phyloP scores from a whole-genome alignment of 2,113 vertebrate genomes.

The Pseudonaja textilis region DNA sequence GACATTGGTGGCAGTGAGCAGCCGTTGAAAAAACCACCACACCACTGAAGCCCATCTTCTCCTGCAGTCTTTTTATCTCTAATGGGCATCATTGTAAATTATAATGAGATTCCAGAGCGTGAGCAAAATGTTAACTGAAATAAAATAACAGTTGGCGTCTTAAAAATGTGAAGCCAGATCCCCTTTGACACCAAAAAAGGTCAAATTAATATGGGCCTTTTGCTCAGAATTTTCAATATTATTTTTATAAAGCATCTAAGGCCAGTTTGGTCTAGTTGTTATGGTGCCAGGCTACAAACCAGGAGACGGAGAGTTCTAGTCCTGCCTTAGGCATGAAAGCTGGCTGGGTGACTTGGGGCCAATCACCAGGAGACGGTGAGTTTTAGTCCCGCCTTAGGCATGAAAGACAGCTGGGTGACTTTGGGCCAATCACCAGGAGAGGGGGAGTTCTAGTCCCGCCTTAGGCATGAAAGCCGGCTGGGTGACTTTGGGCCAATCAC shows the following conservation, averaged over 20 bases:
- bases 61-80: constrained; percentile 59
- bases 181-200: background rate
- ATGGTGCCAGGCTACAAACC: no score
- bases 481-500: no score
- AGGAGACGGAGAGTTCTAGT: no score
- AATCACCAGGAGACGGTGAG: no score
- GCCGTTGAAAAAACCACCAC: constrained; percentile 42
- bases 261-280: no score
- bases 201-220: background rate
- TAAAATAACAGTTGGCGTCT: constrained; percentile 42
- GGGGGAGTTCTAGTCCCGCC: no score
- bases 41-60: constrained; percentile 46
- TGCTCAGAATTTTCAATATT: background rate
- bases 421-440: no score
- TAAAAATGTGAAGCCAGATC: constrained; percentile 32
- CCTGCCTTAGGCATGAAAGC: no score
- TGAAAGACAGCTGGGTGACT: no score
- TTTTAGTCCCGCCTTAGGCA: no score
- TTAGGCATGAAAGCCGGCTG: no score
- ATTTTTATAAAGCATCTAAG: background rate
- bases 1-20: constrained; percentile 46
- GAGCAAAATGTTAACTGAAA: constrained; percentile 63
- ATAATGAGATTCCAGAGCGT: constrained; percentile 58
- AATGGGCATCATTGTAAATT: constrained; percentile 62
- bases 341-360: no score